These are phyloP conservation scores for Nebria brevicollis DNA, from an alignment of 2,888 invertebrate genomes.

Conservation along the genomic window DNA sequence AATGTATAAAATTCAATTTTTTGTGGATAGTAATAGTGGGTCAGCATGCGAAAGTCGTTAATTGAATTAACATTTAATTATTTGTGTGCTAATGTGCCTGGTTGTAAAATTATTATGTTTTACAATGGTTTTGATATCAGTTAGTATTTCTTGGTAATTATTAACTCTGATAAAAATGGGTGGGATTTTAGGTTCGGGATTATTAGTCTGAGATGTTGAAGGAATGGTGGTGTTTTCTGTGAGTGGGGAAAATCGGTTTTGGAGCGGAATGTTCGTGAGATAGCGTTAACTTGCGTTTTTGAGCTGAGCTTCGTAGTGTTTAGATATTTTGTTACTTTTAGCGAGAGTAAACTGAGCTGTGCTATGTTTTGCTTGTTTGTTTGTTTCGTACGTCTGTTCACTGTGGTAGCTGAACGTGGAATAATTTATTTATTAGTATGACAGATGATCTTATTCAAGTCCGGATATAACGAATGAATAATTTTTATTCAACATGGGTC, in stretches of 20 bases:
- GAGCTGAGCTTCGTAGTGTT: not conserved
- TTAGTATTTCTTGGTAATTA: slow-evolving; percentile 13
- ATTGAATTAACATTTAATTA: slow-evolving; percentile 5
- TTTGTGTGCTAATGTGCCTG: not conserved
- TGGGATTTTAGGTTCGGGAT: not conserved
- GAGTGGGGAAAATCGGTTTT: not conserved
- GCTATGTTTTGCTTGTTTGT: too few relatives aligned
- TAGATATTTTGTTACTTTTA: too few relatives aligned
- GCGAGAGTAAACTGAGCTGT: too few relatives aligned
- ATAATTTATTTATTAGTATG: too few relatives aligned
- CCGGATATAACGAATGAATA: too few relatives aligned
- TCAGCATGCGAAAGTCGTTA: not conserved
- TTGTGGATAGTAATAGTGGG: not conserved
- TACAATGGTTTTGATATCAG: not conserved
- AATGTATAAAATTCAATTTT: not conserved
- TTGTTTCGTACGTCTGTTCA: too few relatives aligned
- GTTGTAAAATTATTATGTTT: slow-evolving; percentile 3
- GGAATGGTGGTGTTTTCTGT: not conserved
- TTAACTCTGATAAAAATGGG: slow-evolving; percentile 19
- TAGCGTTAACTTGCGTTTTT: not conserved
- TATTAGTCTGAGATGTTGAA: not conserved
- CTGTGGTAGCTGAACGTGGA: too few relatives aligned
- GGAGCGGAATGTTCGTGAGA: not conserved
- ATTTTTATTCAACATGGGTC: too few relatives aligned
- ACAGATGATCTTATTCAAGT: too few relatives aligned